These are phyloP conservation scores for Orthonyx spaldingii DNA, from an alignment of 2,113 vertebrate genomes.

Conservation along the genomic window DNA sequence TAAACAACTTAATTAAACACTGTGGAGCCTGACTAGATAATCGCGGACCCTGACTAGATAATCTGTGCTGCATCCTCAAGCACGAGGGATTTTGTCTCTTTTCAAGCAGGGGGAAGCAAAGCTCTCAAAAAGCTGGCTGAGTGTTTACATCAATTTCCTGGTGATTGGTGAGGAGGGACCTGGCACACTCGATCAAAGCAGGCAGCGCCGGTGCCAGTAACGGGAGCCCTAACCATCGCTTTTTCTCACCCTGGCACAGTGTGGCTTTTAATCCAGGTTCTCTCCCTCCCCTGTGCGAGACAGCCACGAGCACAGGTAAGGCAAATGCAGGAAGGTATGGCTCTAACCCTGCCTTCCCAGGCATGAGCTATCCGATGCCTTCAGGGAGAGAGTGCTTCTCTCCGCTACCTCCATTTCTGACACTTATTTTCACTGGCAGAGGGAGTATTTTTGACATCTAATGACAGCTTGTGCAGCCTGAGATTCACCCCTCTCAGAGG, in stretches of 20 bases:
- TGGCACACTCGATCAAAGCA: neutral
- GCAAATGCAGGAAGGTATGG: fast-evolving
- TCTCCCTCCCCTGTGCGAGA: neutral
- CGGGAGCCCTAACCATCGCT: fast-evolving
- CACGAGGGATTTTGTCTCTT: neutral
- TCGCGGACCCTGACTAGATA: neutral
- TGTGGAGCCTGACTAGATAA: neutral
- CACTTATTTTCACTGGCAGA: fast-evolving
- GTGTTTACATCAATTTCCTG: neutral
- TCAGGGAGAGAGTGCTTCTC: neutral
- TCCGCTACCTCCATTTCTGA: fast-evolving
- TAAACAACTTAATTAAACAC: neutral
- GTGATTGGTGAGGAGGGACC: neutral
- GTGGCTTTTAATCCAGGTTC: neutral
- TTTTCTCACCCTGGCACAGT: neutral
- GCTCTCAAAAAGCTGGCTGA: neutral
- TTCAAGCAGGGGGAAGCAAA: neutral
- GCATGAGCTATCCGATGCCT: fast-evolving
- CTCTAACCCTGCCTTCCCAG: neutral
- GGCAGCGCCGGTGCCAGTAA: neutral
- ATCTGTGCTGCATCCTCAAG: neutral
- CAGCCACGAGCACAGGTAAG: neutral
- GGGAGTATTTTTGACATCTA: neutral
- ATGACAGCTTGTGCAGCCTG: neutral
- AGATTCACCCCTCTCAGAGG: neutral